Evolutionary conservation across 2,888 invertebrate species (phyloP).

Genomic region (Deladenus siricidicola): DNA sequence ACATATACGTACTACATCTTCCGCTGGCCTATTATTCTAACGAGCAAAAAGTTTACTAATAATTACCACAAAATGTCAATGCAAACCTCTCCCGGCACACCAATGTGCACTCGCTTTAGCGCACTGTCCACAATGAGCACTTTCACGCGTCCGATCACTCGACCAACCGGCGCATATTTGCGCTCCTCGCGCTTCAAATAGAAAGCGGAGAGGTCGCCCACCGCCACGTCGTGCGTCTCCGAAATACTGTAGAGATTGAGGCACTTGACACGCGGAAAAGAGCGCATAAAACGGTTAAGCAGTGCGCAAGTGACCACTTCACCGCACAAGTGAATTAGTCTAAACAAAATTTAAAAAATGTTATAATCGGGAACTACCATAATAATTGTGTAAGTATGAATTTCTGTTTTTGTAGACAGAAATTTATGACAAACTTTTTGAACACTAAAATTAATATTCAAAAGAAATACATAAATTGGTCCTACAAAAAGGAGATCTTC

Average conservation of each 20-base stretch:
- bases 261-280: constrained; percentile 53
- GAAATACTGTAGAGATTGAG: constrained; percentile 56
- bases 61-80: too few relatives aligned
- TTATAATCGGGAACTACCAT: too few relatives aligned
- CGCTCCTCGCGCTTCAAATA: constrained; percentile 26
- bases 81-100: constrained; percentile 56
- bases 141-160: constrained; percentile 52
- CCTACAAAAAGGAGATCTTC: background rate
- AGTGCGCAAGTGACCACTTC: constrained; percentile 56
- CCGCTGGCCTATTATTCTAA: too few relatives aligned
- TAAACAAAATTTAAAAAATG: constrained; percentile 12
- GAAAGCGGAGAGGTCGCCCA: constrained; percentile 53
- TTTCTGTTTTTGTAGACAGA: too few relatives aligned
- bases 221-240: constrained; percentile 55
- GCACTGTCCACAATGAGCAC: constrained; percentile 54
- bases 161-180: constrained; percentile 56
- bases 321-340: constrained; percentile 54
- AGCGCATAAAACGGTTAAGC: constrained; percentile 50
- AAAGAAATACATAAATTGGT: background rate
- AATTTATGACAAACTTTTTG: too few relatives aligned
- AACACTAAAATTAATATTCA: too few relatives aligned
- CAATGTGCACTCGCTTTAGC: constrained; percentile 53
- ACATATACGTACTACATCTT: too few relatives aligned
- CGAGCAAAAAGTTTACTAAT: background rate
- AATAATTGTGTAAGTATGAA: too few relatives aligned